Base-by-base conservation (phyloP, 1,140 invertebrate species). In the Panulirus ornatus region DNA sequence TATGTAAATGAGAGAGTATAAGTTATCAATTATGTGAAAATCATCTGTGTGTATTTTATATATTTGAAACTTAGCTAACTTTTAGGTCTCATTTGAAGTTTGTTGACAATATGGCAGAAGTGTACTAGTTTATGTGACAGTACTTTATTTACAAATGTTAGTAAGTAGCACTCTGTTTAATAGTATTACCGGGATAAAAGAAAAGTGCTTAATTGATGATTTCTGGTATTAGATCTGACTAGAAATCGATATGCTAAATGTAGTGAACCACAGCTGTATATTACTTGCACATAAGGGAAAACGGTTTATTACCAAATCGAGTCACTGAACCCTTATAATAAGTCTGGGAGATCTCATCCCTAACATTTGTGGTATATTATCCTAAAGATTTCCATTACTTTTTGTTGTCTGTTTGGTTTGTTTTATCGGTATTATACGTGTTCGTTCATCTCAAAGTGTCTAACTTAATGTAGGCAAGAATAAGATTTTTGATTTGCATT, bases 21-120 rank as follows among this genome's bases (percentile, higher is more conserved):
- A 40, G 14, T 78, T 42, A 16, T 27, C 44, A 5, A 42, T 16
- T 27, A 81, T 47, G 27, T 27, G 6, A 47, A 14, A 19, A 81
- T n/a, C 2, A 27, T 6, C 44, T 47, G 19, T 81, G 16, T 42
- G 16, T 40, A 76, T 76, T 36, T 36, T 76, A 76, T 38, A 9
- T 73, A 73, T 40, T 27, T 47, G 44, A 8, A 11, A 54, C 22
- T n/a, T 9, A 81, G 36, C 58, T 30, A 44, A 44, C 3, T 27
- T 42, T 47, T 36, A 16, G 16, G 0, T 22, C 19, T 85, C 66
- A 85, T 73, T 88, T 88, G 85, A 88, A 44, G 75, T 88, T 88
- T 88, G 85, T 88, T 88, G 85, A 88, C 85, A 86, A 86, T 86
- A 88, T 88, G 85, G 85, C 73, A 88, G 51, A 40, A 54, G 75